phyloP scores from a whole-genome alignment of 2,888 invertebrate genomes.

The Pheosia tremula region DNA sequence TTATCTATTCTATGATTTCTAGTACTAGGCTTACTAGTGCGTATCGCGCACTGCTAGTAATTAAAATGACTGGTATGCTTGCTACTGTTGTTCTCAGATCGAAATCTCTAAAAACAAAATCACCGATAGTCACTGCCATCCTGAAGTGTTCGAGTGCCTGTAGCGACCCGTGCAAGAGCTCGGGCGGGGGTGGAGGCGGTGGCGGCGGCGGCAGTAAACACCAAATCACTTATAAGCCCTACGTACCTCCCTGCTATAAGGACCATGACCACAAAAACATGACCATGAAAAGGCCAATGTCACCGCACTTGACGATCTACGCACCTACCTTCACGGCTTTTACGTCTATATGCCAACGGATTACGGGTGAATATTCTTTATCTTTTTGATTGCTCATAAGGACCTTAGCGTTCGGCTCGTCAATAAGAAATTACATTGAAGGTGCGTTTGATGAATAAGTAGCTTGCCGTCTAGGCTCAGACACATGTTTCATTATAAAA shows the following conservation, averaged over 20 bases:
- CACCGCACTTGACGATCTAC: slow-evolving; percentile 93
- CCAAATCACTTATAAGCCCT: slow-evolving; percentile 50
- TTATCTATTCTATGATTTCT: no score
- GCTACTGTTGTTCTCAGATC: neutral
- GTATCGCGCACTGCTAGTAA: no score
- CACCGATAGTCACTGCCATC: neutral
- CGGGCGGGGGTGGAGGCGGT: neutral
- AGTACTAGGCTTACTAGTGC: no score
- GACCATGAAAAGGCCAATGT: slow-evolving; percentile 90
- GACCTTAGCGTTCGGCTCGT: no score
- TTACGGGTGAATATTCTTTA: slow-evolving; percentile 80
- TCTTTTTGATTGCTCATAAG: neutral
- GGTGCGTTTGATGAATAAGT: no score
- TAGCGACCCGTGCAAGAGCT: neutral
- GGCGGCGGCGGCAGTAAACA: slow-evolving; percentile 16
- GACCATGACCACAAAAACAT: slow-evolving; percentile 89
- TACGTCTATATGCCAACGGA: slow-evolving; percentile 93
- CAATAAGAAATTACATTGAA: no score
- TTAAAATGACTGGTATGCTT: no score
- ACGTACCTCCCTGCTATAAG: slow-evolving; percentile 54
- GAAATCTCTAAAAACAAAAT: neutral
- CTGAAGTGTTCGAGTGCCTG: neutral
- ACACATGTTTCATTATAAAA: no score
- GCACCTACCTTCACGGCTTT: slow-evolving; percentile 89
- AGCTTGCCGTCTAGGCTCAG: no score